A percentile compares a stretch with the other conserved stretches of the same genome.
Evolutionary conservation across 2,888 invertebrate species (phyloP).

Genomic region (Acheta domesticus): DNA sequence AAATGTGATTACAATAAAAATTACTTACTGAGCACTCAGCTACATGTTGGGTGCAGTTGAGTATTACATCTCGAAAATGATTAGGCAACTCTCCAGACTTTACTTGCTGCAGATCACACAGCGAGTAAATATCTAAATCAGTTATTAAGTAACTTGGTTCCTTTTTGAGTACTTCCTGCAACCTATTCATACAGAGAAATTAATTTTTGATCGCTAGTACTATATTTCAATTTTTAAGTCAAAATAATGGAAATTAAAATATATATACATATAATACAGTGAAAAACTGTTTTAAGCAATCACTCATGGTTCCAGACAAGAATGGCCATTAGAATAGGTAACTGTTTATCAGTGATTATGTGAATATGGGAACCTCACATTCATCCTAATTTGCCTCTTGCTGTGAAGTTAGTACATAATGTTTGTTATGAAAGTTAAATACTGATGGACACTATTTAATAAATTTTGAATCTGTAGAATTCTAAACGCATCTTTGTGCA

Average conservation of each 20-base stretch:
- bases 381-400: no score
- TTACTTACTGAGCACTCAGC: constrained; percentile 51
- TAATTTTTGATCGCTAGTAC: not conserved
- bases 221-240: not conserved
- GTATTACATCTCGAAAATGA: constrained; percentile 57
- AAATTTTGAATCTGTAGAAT: no score
- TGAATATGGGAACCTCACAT: no score
- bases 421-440: no score
- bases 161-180: constrained; percentile 56
- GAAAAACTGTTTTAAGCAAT: no score
- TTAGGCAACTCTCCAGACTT: constrained; percentile 59
- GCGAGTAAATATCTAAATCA: constrained; percentile 68
- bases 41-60: constrained; percentile 60
- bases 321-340: no score
- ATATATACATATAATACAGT: not conserved
- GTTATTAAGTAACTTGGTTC: constrained; percentile 58
- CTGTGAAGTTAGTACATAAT: no score
- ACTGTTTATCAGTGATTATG: no score
- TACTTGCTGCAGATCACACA: constrained; percentile 66
- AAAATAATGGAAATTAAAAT: not conserved
- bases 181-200: constrained; percentile 46
- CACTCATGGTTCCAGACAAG: no score
- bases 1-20: not conserved
- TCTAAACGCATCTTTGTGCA: no score
- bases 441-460: no score